Evolutionary conservation across 35 echinoderm and acorn worm genomes (phyloP).

Genomic region (Apostichopus californicus): DNA sequence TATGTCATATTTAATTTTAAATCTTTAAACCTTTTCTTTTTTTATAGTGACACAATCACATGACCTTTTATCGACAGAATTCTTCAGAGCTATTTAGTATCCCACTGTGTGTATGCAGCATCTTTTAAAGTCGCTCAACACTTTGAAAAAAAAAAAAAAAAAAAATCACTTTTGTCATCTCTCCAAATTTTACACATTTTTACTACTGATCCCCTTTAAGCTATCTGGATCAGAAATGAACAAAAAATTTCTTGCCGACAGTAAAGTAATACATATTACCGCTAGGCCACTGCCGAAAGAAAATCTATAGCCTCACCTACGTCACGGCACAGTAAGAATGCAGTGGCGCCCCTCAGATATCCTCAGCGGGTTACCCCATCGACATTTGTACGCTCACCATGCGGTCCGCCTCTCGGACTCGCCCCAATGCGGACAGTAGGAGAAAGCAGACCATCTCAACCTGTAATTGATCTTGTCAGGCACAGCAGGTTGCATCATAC

Average conservation of each 20-base stretch:
- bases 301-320: neutral
- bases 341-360: too few species aligned
- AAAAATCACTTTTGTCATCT: neutral
- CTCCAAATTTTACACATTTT: neutral
- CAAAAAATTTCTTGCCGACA: neutral
- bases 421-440: neutral
- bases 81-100: too few species aligned
- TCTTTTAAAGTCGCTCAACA: neutral
- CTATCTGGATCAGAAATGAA: neutral
- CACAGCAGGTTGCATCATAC: constrained; percentile 17
- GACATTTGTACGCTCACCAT: constrained; percentile 34
- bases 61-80: too few species aligned
- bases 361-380: neutral
- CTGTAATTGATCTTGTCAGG: constrained; percentile 28
- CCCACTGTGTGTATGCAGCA: too few species aligned
- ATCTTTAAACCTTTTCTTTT: too few species aligned
- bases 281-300: neutral
- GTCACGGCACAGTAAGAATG: neutral
- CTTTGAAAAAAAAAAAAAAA: neutral
- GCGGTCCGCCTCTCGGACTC: constrained; percentile 1
- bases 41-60: too few species aligned
- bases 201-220: neutral
- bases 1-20: too few species aligned
- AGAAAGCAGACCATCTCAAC: neutral
- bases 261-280: neutral